Percentiles rank a stretch among this genome's conserved stretches.
These are phyloP conservation scores for Drosophila recens DNA, from an alignment of 2,888 invertebrate genomes.

Conservation along the genomic window DNA sequence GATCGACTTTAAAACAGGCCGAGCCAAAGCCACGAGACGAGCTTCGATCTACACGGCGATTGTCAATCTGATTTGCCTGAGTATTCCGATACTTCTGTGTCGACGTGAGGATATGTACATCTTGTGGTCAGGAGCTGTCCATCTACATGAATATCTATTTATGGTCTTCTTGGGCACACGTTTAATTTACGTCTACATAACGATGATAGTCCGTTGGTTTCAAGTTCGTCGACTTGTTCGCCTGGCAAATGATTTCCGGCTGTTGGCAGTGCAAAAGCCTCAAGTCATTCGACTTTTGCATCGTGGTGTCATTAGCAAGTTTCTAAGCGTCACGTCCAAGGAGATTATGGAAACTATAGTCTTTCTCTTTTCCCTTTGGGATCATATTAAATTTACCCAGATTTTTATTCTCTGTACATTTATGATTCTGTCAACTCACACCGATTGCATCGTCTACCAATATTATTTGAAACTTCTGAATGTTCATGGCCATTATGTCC, in stretches of 20 bases:
- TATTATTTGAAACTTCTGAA: not conserved
- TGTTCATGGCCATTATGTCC: not conserved
- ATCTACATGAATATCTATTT: constrained; percentile 1
- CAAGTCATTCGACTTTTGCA: not conserved
- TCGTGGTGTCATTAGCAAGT: not conserved
- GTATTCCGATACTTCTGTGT: not conserved
- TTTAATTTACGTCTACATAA: not conserved
- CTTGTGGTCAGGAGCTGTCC: not conserved
- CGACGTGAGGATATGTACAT: not conserved
- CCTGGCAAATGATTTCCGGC: constrained; percentile 1
- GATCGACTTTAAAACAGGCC: constrained; percentile 4
- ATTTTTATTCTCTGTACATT: not conserved
- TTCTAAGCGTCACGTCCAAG: not conserved
- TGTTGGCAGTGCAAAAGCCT: not conserved
- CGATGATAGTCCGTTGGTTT: not conserved
- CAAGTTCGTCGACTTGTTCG: not conserved
- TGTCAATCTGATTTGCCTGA: not conserved
- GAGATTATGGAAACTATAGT: not conserved
- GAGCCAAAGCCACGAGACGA: not conserved
- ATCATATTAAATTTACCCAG: not conserved
- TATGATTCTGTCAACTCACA: not conserved
- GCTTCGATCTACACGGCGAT: not conserved
- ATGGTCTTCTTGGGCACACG: not conserved
- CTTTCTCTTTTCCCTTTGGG: not conserved
- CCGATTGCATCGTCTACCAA: not conserved